Conservation (phyloP, 2,888 invertebrate genomes). For the Nephrotoma guestfalica region DNA sequence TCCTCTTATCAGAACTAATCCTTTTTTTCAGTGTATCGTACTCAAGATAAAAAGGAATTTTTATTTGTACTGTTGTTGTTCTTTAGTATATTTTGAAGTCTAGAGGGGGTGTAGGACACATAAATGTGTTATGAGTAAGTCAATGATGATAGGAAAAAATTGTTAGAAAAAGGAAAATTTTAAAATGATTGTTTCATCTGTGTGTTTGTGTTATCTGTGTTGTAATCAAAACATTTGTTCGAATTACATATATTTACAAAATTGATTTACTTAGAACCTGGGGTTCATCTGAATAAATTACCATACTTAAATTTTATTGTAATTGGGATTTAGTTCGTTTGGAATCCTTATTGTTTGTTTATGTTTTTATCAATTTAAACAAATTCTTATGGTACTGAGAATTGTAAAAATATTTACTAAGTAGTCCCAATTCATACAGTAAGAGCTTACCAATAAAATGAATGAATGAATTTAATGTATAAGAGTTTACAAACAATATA, state of each 20-base stretch:
- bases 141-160: not conserved
- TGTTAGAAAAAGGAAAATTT: not conserved
- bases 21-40: not conserved
- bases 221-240: not conserved
- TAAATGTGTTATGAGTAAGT: not conserved
- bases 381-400: no score
- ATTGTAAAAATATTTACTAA: no score
- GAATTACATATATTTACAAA: not conserved
- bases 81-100: not conserved
- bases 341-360: not conserved
- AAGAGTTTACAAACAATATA: no score
- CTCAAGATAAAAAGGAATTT: not conserved
- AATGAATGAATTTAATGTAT: no score
- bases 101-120: not conserved
- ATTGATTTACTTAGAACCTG: not conserved
- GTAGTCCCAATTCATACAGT: no score
- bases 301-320: not conserved
- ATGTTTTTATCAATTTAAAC: no score
- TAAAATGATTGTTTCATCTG: not conserved
- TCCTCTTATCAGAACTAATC: not conserved
- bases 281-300: not conserved
- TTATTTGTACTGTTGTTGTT: not conserved
- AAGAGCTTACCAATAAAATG: no score
- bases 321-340: not conserved
- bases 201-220: not conserved